phyloP scores from a whole-genome alignment of 2,888 invertebrate genomes.

The Eudemis profundana region DNA sequence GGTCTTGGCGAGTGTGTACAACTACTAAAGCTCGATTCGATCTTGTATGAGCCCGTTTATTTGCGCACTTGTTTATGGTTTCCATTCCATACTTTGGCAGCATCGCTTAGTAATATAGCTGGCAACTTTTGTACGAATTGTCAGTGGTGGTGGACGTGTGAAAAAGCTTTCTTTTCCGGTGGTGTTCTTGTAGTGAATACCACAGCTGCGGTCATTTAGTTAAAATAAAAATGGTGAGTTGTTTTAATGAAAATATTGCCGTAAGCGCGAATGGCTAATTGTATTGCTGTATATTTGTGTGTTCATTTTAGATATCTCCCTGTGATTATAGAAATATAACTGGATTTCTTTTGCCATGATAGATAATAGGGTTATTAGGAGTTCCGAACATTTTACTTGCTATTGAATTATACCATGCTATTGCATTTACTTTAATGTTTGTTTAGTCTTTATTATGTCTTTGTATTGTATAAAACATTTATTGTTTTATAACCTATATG shows the following conservation, averaged over 20 bases:
- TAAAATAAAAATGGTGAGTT: slow-evolving; percentile 64
- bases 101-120: slow-evolving; percentile 1
- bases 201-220: slow-evolving; percentile 48
- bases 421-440: background rate
- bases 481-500: slow-evolving; percentile 55
- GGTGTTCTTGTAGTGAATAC: slow-evolving; percentile 58
- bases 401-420: slow-evolving; percentile 16
- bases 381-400: background rate
- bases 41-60: no score
- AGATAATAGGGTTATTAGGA: background rate
- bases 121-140: slow-evolving; percentile 37
- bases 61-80: slow-evolving; percentile 15
- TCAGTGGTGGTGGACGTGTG: slow-evolving; percentile 42
- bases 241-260: slow-evolving; percentile 51
- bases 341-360: slow-evolving; percentile 30
- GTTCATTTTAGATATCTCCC: background rate
- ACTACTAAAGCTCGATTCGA: no score
- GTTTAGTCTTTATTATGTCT: background rate
- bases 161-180: slow-evolving; percentile 61
- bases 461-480: background rate
- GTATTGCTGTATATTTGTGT: slow-evolving; percentile 11
- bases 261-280: slow-evolving; percentile 26
- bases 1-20: no score
- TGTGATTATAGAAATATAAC: slow-evolving; percentile 33
- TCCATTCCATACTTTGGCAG: background rate